Evolutionary conservation across 2,797 vertebrate species (phyloP), one percentile per base, ranked within the genome.

Genomic region (Leuciscus waleckii): DNA sequence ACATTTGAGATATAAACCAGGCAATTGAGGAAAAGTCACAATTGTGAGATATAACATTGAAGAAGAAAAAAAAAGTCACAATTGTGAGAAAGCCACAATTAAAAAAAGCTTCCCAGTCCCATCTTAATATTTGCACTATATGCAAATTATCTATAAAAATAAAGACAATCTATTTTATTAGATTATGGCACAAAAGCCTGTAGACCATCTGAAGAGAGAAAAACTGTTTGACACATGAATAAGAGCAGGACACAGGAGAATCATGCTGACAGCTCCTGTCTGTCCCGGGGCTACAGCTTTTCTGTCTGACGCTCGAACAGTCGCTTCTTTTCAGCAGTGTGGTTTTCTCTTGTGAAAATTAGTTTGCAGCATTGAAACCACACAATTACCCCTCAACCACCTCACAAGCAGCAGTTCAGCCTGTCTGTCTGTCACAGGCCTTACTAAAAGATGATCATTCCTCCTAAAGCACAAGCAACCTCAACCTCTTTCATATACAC

Each of bases 351-450:
- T 71, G 70, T 87, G 84, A 90, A 89, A 89, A 88, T 84, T 79
- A 86, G 83, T 87, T 90, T 88, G 85, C 67, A 78, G 87, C 87
- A 85, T 87, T 56, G 70, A 85, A 75, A 87, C 85, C 84, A 77
- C 88, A 87, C 79, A 89, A 89, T 90, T 88, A 90, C 89, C 85
- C 88, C 41, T 74, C 70, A 88, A 63, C 86, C 81, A 88, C 79
- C 90, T 88, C 71, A 88, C 81, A 89, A 86, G 75, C 86, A 85
- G 76, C 86, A 79, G 67, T 87, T 86, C 85, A 82, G 79, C 19
- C 85, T 83, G 84, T 84, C 85, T 86, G 84, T 84, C 85, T 89
- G 79, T 89, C 87, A 88, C 46, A 16, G 78, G 74, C 69, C 79
- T 87, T 68, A 87, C 78, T 68, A 82, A 84, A 82, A 85, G 68